Evolutionary conservation across 1,140 invertebrate species (phyloP), one percentile per base, ranked within the genome.

Genomic region (Meloidogyne chitwoodi): DNA sequence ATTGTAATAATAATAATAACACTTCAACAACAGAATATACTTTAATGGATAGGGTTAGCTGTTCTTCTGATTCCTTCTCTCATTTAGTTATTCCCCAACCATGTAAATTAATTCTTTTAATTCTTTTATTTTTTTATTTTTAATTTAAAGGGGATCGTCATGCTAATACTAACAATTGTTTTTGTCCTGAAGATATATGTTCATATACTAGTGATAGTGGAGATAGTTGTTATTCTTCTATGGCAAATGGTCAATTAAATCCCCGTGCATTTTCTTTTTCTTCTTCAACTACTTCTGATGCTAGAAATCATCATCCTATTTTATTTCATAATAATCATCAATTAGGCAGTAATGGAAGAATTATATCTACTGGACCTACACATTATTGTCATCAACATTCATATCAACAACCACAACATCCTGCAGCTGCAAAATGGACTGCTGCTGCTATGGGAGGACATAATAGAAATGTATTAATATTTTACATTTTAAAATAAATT

Each of bases 191-290:
- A 70, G 79, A 80, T 29, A 62, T 79, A 10, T 69, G 66, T 27
- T 75, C 78, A 1, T 80, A 77, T 67, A 71, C 73, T 44, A 80
- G 79, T 27, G 79, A 80, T 71, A 74, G 69, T 61, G 65, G 68
- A 16, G 79, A 80, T 67, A 80, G 78, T 44, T 80, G 79, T 44
- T 80, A 80, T 38, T 80, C 77, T 8, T 80, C 79, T 12, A 68
- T 80, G 68, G 70, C 76, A 11, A 80, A 80, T 66, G 75, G 76
- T 0, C 75, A 77, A 26, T 68, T 77, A 41, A 77, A 77, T 34
- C 64, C 76, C 19, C 48, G 76, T 38, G 74, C 74, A 14, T 75
- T 69, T 34, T 75, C 74, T 22, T 75, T 75, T 63, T 75, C 74
- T 8, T 75, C 74, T 0, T 26, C 64, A 24, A 75, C 34, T 10